Base-by-base conservation (phyloP, 2,113 vertebrate genomes). In the Pollimyrus isidori region DNA sequence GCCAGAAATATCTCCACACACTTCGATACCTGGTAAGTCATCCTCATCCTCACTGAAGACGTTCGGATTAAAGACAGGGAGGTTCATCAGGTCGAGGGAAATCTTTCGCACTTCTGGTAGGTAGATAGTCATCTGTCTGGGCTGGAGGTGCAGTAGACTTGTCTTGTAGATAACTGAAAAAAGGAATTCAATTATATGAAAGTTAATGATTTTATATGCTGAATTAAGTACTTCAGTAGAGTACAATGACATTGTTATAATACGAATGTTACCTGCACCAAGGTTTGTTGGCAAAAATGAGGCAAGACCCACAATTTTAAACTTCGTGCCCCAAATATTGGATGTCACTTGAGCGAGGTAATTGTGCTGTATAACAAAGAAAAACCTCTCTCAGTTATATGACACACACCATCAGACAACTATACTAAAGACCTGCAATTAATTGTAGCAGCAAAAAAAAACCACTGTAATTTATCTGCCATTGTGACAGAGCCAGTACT, bases 271-370 rank as follows among this genome's bases (percentile, higher is more conserved):
- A 99, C 98, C 98, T 97, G 98, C 98, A 92, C 98, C 98, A n/a
- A 99, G 97, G 94, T 98, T 99, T 91, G 97, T 96, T 90, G 98
- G 98, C 91, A 99, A 97, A 94, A 99, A 99, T 87, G 98, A 96
- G 89, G 98, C 98, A 94, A 99, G 97, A 90, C 98, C 98, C 85
- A 99, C 98, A 87, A 99, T 99, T 96, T 99, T 99, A 95, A 99
- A 99, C 94, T 99, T 99, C 90, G 98, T 99, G 92, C 98, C 98
- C 98, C 98, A 99, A 92, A 99, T 99, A 93, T 99, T 99, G 90
- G 98, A 99, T 35, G 98, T 99, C 93, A 99, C 98, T 95, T 99
- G 98, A 97, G 98, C 98, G 91, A 99, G 97, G 93, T 99, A 99
- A 95, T 97, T 99, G 96, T 99, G 98, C 98, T 99, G 94, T 88